phyloP scores from a whole-genome alignment of 1,140 invertebrate species.

The Drosophila asahinai region DNA sequence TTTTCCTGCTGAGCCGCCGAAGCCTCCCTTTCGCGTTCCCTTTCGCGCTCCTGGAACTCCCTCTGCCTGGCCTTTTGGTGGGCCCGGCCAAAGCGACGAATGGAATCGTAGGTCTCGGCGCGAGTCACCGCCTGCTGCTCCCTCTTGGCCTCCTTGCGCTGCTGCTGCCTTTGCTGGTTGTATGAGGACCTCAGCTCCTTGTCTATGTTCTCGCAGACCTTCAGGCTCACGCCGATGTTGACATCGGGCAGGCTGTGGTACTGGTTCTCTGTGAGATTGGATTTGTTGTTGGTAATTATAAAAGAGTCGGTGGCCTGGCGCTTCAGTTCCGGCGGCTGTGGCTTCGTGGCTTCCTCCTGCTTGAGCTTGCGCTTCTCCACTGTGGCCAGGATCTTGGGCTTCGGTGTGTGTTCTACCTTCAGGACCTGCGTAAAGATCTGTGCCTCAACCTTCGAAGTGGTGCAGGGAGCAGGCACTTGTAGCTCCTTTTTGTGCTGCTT shows the following conservation, averaged over 20 bases:
- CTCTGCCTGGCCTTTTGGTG: slow-evolving; percentile 73
- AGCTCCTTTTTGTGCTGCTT: slow-evolving; percentile 58
- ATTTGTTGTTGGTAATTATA: slow-evolving; percentile 41
- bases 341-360: slow-evolving; percentile 28
- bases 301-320: slow-evolving; percentile 61
- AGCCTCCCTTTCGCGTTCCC: slow-evolving; percentile 46
- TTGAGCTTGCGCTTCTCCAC: slow-evolving; percentile 73
- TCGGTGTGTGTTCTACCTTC: slow-evolving; percentile 70
- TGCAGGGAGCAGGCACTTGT: not conserved
- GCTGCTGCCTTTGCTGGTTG: slow-evolving; percentile 73
- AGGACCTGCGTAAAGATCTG: slow-evolving; percentile 73
- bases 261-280: slow-evolving; percentile 86
- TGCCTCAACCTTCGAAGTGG: slow-evolving; percentile 29
- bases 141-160: slow-evolving; percentile 70
- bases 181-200: slow-evolving; percentile 87
- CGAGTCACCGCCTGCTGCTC: slow-evolving; percentile 55
- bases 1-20: slow-evolving; percentile 31
- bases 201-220: slow-evolving; percentile 89
- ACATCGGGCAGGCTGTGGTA: slow-evolving; percentile 89
- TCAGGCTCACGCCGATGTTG: slow-evolving; percentile 88
- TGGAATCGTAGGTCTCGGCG: slow-evolving; percentile 82
- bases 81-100: slow-evolving; percentile 77
- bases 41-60: slow-evolving; percentile 66
- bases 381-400: slow-evolving; percentile 73
- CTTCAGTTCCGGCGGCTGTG: slow-evolving; percentile 45